Evolutionary conservation across 2,113 vertebrate species (phyloP), one percentile per base, ranked within the genome.

Genomic region (Rana temporaria): DNA sequence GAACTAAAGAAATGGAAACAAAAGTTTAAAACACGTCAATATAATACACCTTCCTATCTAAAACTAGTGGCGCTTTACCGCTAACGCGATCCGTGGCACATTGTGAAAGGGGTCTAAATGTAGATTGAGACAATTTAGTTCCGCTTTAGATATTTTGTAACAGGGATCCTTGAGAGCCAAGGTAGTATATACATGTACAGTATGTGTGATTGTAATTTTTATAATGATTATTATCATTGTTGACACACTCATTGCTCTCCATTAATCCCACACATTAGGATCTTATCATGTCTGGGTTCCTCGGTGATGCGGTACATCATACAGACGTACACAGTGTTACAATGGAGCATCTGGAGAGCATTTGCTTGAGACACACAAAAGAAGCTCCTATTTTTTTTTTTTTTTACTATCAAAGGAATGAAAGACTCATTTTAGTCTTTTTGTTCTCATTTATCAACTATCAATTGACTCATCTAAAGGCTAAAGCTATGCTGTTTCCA

Each of bases 321-420:
- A 70, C 53, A 24, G 53, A 34, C 69, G 11, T 20, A 38, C 65
- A 15, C 53, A 11, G 18, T n/a, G 30, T 70, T 60, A 79, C 78
- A 79, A 79, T 79, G 4, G 66, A 79, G 66, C 78, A 79, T 79
- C 78, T 79, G 78, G 78, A 70, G 65, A 32, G 53, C 18, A 32
- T 79, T 79, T 79, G 55, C 57, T 63, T 79, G 55, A 60, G 34
- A 14, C 65, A 52, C 55, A 79, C 65, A 69, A 79, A 60, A n/a
- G 65, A 66, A 59, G 52, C 55, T 79, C 70, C 32, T 30, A 22
- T 69, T 68, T 79, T 69, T 60, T 79, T 79, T 79, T 2, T 38
- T 69, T 79, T 62, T 79, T 56, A 53, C 65, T 42, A 38, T 69
- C 66, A 38, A 56, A 67, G 57, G 24, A 78, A 56, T 55, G 24